Base-by-base conservation (phyloP, 2,797 vertebrate species). In the Melanitta fusca region DNA sequence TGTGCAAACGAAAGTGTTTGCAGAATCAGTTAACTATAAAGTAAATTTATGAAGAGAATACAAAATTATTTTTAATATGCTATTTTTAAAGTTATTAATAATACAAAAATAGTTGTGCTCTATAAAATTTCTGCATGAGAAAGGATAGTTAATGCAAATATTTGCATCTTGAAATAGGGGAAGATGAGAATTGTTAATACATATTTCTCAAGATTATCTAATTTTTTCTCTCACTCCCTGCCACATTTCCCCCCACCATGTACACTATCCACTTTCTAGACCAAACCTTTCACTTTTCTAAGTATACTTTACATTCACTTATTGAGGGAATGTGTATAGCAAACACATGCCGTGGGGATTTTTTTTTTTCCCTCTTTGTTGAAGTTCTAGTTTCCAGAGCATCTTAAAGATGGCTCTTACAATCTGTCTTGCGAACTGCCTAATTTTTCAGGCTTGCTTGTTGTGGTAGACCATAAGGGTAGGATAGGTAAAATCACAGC, bases 211-310 rank as follows among this genome's bases (percentile, higher is more conserved):
- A 41, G 20, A 62, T 92, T 20, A 69, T 34, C 16, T 60, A 68
- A 24, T 41, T 15, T 39, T 39, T 85, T 62, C 9, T 45, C 49
- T 45, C 4, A 11, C 9, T 30, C 9, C 10, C 5, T 4, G 9
- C 4, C 19, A 6, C 51, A 24, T 74, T 49, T 86, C 5, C 3
- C 25, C 6, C 17, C 8, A 43, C 10, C 20, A 36, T 0, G 0
- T 54, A 36, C 8, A 27, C 8, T 5, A 13, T 73, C 18, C 4
- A 30, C 32, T 85, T 66, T 11, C 51, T 39, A 0, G 0, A 38
- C 10, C 18, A 34, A 34, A 66, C 25, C 20, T 54, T 75, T 17
- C 6, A 16, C 1, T 56, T 86, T 88, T 73, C 17, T 6, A 45
- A 73, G 10, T 71, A 7, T 32, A 47, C 71, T 71, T 95, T 87